phyloP scores from a whole-genome alignment of 2,888 invertebrate genomes.

The Sarcophaga caerulescens region DNA sequence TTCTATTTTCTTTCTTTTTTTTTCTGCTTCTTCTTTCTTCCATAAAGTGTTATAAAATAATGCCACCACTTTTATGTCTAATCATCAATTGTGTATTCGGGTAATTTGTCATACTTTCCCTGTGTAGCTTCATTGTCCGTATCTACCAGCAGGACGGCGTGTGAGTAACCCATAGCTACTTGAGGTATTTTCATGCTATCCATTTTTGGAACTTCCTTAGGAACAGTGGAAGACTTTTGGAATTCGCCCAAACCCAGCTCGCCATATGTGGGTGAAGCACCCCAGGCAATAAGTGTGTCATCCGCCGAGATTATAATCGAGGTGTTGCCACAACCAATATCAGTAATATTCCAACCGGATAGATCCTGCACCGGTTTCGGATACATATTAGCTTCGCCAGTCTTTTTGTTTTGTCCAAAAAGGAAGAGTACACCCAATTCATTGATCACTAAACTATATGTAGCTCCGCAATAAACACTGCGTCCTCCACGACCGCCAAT shows the following conservation, averaged over 20 bases:
- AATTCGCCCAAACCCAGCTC: slow-evolving; percentile 96
- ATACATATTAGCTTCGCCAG: slow-evolving; percentile 98
- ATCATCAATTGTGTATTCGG: slow-evolving; percentile 82
- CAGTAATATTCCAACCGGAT: slow-evolving; percentile 94
- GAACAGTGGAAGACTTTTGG: slow-evolving; percentile 92
- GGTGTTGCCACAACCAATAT: slow-evolving; percentile 91
- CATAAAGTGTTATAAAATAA: slow-evolving; percentile 34
- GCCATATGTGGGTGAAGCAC: slow-evolving; percentile 95
- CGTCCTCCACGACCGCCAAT: slow-evolving; percentile 91
- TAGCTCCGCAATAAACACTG: slow-evolving; percentile 91
- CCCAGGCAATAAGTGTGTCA: slow-evolving; percentile 95
- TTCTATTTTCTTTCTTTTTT: too few species aligned
- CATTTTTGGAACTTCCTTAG: slow-evolving; percentile 91
- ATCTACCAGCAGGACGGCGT: slow-evolving; percentile 87
- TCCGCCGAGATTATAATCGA: slow-evolving; percentile 94
- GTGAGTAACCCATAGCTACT: slow-evolving; percentile 92
- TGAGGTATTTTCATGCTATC: slow-evolving; percentile 89
- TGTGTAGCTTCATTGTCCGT: slow-evolving; percentile 83
- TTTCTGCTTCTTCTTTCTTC: slow-evolving; percentile 25
- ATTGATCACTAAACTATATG: slow-evolving; percentile 92
- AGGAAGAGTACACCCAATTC: slow-evolving; percentile 88
- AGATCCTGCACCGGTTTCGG: slow-evolving; percentile 96
- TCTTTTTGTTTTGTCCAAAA: slow-evolving; percentile 95
- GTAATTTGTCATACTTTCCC: slow-evolving; percentile 82
- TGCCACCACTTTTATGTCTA: slow-evolving; percentile 69